phyloP scores from a whole-genome alignment of 2,113 vertebrate genomes.

The Cochlearius cochlearius region DNA sequence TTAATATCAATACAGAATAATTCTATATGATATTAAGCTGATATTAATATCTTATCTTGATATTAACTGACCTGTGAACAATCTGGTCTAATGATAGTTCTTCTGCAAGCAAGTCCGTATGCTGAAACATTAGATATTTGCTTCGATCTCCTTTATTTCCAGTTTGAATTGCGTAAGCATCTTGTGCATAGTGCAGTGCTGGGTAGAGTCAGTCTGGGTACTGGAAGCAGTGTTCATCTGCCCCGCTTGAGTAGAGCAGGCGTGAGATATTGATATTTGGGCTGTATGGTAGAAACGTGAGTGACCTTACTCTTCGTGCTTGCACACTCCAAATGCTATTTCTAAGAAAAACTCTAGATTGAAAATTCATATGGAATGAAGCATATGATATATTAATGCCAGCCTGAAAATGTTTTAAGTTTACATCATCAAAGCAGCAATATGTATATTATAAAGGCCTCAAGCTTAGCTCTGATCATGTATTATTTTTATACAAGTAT shows the following conservation, averaged over 20 bases:
- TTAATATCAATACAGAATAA: background rate
- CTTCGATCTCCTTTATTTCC: background rate
- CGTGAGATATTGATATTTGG: background rate
- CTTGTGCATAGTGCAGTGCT: background rate
- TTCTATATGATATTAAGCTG: background rate
- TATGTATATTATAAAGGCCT: background rate
- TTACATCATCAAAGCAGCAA: background rate
- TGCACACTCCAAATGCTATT: background rate
- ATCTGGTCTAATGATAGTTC: background rate
- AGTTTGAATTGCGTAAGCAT: accelerated
- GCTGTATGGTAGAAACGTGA: background rate
- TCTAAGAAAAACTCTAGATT: background rate
- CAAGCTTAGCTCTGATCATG: background rate
- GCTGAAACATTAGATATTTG: background rate
- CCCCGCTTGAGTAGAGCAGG: background rate
- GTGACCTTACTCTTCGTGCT: background rate
- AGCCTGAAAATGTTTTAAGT: background rate
- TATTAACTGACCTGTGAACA: background rate
- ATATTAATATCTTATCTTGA: background rate
- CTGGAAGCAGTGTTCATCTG: background rate
- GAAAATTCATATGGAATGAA: background rate
- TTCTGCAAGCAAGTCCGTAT: background rate
- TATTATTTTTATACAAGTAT: background rate
- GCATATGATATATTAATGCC: background rate
- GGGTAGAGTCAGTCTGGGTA: background rate